Percentiles rank a stretch among this genome's conserved stretches.
Conservation (phyloP, 2,797 vertebrate genomes). For the Zenarchopterus dispar region DNA sequence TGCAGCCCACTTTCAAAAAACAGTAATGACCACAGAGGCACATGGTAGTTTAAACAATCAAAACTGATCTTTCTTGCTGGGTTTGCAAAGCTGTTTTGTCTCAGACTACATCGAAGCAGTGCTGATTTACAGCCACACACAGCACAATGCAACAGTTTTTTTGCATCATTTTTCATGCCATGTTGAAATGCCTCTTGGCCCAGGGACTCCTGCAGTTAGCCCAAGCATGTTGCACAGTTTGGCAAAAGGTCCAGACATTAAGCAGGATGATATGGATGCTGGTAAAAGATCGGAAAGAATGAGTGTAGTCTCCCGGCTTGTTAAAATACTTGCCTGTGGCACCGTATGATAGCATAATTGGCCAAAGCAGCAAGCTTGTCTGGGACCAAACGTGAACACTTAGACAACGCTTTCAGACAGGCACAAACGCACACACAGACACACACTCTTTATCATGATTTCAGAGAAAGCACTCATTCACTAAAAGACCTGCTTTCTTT, state of each 20-base stretch:
- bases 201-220: conserved; percentile 28
- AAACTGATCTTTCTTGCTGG: conserved; percentile 49
- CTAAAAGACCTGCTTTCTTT: conserved; percentile 35
- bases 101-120: conserved; percentile 37
- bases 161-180: conserved; percentile 20
- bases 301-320: conserved; percentile 55
- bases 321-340: conserved; percentile 69
- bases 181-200: conserved; percentile 11
- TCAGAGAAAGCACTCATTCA: conserved; percentile 41
- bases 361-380: conserved; percentile 58
- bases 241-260: conserved; percentile 45
- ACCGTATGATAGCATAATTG: conserved; percentile 62
- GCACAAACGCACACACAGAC: too few species aligned
- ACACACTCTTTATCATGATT: conserved; percentile 13
- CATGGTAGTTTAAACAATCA: conserved; percentile 19
- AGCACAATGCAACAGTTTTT: conserved; percentile 2
- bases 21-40: conserved; percentile 39
- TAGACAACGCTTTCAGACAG: conserved; percentile 15
- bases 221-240: conserved; percentile 2
- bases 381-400: conserved; percentile 50
- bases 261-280: conserved; percentile 47
- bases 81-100: conserved; percentile 32
- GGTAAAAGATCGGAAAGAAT: conserved; percentile 61
- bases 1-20: conserved; percentile 36
- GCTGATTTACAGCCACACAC: conserved; percentile 4